Percentiles rank a stretch among this genome's conserved stretches.
Evolutionary conservation across 2,888 invertebrate species (phyloP).

Genomic region (Dryococelus australis): DNA sequence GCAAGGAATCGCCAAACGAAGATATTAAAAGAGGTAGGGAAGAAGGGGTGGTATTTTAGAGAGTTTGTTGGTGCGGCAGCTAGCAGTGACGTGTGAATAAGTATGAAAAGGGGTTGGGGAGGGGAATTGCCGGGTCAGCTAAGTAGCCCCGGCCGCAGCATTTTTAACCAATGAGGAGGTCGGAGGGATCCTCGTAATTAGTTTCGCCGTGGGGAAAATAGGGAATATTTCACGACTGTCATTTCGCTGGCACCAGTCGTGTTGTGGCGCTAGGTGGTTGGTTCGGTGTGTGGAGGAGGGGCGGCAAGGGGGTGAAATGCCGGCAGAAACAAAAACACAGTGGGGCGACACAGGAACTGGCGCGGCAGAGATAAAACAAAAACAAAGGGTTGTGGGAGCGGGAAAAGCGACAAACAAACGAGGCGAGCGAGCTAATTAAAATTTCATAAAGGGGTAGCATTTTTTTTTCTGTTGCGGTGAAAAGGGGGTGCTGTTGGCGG

Average conservation of each 20-base stretch:
- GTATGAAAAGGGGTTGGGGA: neutral
- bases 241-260: neutral
- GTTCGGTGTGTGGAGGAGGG: neutral
- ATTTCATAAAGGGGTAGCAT: neutral
- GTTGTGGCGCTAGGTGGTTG: neutral
- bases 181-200: neutral
- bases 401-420: neutral
- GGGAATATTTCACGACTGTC: neutral
- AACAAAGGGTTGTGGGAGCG: neutral
- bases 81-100: neutral
- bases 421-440: neutral
- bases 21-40: neutral
- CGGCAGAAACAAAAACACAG: neutral
- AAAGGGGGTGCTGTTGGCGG: neutral
- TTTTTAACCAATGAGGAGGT: neutral
- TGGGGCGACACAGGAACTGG: neutral
- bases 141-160: neutral
- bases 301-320: neutral
- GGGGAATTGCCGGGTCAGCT: neutral
- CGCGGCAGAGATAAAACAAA: neutral
- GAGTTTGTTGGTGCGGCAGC: no score
- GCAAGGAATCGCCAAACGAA: no score
- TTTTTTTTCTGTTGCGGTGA: neutral
- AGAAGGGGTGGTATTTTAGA: neutral
- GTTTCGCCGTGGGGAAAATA: neutral